Percentiles rank a stretch among this genome's conserved stretches.
phyloP scores from a whole-genome alignment of 2,113 vertebrate species.

The Dasyurus viverrinus region DNA sequence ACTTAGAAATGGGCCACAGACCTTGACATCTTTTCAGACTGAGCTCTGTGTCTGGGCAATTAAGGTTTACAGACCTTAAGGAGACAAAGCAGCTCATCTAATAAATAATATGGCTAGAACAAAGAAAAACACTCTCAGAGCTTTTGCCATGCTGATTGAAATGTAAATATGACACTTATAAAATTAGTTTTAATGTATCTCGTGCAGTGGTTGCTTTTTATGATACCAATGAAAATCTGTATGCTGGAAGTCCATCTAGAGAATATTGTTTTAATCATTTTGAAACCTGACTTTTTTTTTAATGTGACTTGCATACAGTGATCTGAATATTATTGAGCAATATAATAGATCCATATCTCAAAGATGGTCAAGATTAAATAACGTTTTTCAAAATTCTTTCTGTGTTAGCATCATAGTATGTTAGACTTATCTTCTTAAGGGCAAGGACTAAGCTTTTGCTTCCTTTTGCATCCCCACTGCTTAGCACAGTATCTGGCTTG shows the following conservation, averaged over 20 bases:
- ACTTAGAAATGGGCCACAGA: background rate
- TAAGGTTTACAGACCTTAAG: background rate
- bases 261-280: slow-evolving; percentile 39
- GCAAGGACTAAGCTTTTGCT: background rate
- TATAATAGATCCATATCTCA: background rate
- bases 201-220: slow-evolving; percentile 26
- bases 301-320: slow-evolving; percentile 18
- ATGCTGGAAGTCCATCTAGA: slow-evolving; percentile 5
- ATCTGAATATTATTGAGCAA: slow-evolving; percentile 55
- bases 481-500: background rate
- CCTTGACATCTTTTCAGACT: background rate
- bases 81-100: background rate
- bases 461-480: background rate
- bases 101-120: slow-evolving; percentile 48
- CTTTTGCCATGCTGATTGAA: slow-evolving; percentile 3
- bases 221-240: slow-evolving; percentile 48
- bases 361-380: background rate
- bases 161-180: slow-evolving; percentile 16
- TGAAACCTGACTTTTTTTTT: slow-evolving; percentile 43
- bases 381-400: background rate
- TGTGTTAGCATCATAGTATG: background rate
- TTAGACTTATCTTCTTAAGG: background rate
- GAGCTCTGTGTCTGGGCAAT: background rate
- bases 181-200: slow-evolving; percentile 44
- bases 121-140: background rate